phyloP scores from a whole-genome alignment of 2,113 vertebrate genomes.

The Jaculus jaculus region DNA sequence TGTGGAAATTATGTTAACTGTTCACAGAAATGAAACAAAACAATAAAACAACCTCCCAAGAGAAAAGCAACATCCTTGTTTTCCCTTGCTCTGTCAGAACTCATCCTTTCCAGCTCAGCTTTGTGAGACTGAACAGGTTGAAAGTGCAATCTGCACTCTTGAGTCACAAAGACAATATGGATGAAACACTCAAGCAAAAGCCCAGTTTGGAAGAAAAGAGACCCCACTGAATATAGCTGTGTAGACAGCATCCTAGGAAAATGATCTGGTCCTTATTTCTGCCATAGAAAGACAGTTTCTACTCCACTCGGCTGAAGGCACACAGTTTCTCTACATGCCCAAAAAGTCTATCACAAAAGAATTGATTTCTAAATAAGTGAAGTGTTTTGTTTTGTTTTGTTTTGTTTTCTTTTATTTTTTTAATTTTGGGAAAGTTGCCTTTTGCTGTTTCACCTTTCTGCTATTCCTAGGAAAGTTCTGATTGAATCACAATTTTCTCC shows the following conservation, averaged over 20 bases:
- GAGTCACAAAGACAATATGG: conserved; percentile 19
- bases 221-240: neutral
- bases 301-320: neutral
- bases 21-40: conserved; percentile 48
- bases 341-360: neutral
- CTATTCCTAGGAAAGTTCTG: neutral
- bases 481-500: neutral
- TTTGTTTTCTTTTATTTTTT: neutral
- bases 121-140: neutral
- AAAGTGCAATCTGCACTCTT: neutral
- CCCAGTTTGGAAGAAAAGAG: conserved; percentile 35
- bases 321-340: neutral
- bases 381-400: neutral
- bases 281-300: neutral
- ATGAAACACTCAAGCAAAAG: conserved; percentile 20
- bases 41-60: neutral
- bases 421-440: neutral
- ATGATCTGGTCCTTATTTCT: neutral
- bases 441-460: neutral
- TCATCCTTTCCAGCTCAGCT: neutral
- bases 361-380: neutral
- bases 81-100: conserved; percentile 41
- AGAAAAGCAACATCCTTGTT: neutral
- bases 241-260: neutral
- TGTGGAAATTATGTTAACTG: neutral